Base-by-base conservation (phyloP, 2,888 invertebrate genomes). In the Andrena bucephala region DNA sequence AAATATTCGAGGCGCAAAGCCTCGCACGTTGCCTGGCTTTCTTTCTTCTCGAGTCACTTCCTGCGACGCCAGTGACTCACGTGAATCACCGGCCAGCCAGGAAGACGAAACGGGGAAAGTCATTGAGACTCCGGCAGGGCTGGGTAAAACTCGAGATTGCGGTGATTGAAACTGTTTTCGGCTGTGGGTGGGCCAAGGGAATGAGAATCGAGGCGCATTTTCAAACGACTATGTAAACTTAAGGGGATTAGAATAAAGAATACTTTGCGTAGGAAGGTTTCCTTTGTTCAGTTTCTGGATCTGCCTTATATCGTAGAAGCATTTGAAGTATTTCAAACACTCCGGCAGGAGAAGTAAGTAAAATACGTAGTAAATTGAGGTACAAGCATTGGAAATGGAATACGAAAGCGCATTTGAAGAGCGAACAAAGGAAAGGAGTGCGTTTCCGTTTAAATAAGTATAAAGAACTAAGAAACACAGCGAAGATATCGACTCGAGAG, bases 41-140 rank as follows among this genome's bases (percentile, higher is more conserved):
- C 84, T 87, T 87, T 87, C 83, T 84, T 86, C 84, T 62, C 83
- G 81, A 87, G 87, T 89, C 85, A 88, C 83, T 88, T 89, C 89
- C 87, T 86, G 89, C 77, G 84, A 63, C 69, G 72, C 65, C 70
- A 81, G 79, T 88, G 89, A 89, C 85, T 89, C 89, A 80, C 87
- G 88, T 87, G 87, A 89, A 87, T 83, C 85, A 82, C 84, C 83
- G 79, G 75, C 71, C 75, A 75, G 82, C 70, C 79, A 83, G 74
- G 59, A 69, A 70, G 42, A 83, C 84, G 78, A 80, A 70, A 54
- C 60, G 60, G 71, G 77, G 73, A 84, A 82, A 80, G 77, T 72
- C 75, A 70, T 27, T 2, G 48, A 27, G 59, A 16, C 24, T 63
- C 10, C 33, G 4, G 24, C 48, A 7, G 20, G 20, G 20, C 29